These are phyloP conservation scores for Argyresthia goedartella DNA, from an alignment of 2,888 invertebrate species.

Conservation along the genomic window DNA sequence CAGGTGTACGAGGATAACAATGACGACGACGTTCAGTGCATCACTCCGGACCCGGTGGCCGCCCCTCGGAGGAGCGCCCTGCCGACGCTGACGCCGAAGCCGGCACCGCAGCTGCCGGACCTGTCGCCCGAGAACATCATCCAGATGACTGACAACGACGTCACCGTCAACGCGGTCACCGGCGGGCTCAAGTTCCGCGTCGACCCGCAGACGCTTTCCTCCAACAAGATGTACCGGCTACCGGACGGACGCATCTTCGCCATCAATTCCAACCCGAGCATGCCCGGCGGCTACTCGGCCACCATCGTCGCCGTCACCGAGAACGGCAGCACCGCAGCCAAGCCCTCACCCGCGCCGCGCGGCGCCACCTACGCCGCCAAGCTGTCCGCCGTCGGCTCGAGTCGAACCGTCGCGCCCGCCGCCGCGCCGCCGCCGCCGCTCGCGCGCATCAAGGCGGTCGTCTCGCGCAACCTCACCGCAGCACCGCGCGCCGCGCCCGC, in stretches of 20 bases:
- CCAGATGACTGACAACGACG: conserved; percentile 66
- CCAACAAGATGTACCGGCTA: conserved; percentile 64
- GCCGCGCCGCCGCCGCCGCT: conserved; percentile 4
- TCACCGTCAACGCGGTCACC: conserved; percentile 56
- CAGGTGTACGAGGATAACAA: conserved; percentile 57
- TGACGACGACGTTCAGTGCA: conserved; percentile 62
- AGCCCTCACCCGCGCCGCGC: conserved; percentile 25
- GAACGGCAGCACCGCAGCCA: conserved; percentile 17
- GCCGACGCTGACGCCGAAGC: background rate
- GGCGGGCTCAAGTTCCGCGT: conserved; percentile 64
- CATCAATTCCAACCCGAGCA: conserved; percentile 56
- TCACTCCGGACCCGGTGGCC: conserved; percentile 47
- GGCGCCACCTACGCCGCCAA: conserved; percentile 46
- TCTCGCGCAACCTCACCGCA: background rate
- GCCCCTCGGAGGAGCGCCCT: no score
- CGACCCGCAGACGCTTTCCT: conserved; percentile 61
- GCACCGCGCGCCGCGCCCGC: background rate
- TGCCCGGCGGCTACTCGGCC: conserved; percentile 66
- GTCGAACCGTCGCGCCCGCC: no score
- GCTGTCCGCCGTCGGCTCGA: conserved; percentile 41
- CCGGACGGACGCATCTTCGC: conserved; percentile 65
- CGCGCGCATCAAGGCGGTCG: background rate
- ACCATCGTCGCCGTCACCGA: conserved; percentile 62
- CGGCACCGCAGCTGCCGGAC: conserved; percentile 20
- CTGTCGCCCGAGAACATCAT: conserved; percentile 46